Conservation (phyloP, 37 sponge, comb jelly and placozoan species). For the Bolinopsis microptera region DNA sequence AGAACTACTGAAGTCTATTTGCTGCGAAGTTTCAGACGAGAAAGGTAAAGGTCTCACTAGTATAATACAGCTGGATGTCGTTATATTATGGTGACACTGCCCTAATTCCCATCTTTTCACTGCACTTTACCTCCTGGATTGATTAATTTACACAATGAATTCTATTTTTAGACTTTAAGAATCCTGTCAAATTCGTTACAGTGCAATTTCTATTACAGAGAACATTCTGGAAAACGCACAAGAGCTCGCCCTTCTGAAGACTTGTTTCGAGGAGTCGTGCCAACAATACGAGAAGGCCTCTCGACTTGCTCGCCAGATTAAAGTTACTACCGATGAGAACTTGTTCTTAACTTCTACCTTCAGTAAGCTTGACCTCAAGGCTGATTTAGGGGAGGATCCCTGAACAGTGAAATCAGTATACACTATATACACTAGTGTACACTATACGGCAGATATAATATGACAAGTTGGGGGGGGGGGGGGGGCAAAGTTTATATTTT, state of each 20-base stretch:
- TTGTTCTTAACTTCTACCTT: neutral
- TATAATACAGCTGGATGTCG: too few species aligned
- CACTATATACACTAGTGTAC: too few species aligned
- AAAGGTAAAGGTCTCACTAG: conserved; percentile 39
- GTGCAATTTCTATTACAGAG: neutral
- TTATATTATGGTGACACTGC: too few species aligned
- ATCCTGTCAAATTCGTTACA: too few species aligned
- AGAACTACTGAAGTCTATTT: neutral
- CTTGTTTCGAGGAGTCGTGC: neutral
- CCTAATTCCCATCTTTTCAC: too few species aligned
- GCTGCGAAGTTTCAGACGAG: neutral
- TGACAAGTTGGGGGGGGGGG: too few species aligned
- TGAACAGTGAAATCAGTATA: neutral
- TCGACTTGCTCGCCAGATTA: neutral
- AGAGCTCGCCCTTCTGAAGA: neutral
- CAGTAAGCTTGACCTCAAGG: neutral
- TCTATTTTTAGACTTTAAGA: too few species aligned
- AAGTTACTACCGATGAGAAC: neutral
- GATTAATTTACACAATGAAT: too few species aligned
- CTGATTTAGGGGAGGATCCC: neutral
- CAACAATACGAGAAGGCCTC: neutral
- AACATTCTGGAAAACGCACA: conserved; percentile 28
- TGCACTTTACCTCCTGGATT: too few species aligned
- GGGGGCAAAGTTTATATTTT: too few species aligned
- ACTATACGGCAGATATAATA: too few species aligned